phyloP scores from a whole-genome alignment of 2,888 invertebrate genomes.

The Apeira syringaria region DNA sequence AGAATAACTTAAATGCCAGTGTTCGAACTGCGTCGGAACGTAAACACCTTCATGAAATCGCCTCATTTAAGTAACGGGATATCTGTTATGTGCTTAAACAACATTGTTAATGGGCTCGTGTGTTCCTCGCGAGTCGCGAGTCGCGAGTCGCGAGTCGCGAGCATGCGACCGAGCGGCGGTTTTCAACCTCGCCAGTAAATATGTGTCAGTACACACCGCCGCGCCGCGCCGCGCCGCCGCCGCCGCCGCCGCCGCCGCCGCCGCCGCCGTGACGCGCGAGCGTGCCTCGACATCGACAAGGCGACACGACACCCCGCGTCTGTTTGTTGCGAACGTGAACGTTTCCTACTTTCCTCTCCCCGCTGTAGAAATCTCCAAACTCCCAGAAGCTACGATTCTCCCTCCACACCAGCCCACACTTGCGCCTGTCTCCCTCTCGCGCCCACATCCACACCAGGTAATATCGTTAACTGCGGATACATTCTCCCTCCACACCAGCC shows the following conservation, averaged over 20 bases:
- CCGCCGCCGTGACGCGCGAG: constrained; percentile 12
- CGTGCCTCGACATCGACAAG: constrained; percentile 19
- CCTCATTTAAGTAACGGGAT: constrained; percentile 10
- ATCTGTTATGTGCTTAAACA: constrained; percentile 10
- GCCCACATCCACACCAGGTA: constrained; percentile 28
- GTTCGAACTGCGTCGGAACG: not conserved
- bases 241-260: too few species aligned
- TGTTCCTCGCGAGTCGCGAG: constrained; percentile 1
- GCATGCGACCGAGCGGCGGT: constrained; percentile 3
- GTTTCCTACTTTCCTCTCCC: constrained; percentile 41
- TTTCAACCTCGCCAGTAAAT: constrained; percentile 6
- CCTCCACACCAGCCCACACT: constrained; percentile 24
- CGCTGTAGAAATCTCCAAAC: constrained; percentile 43
- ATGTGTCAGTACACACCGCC: not conserved
- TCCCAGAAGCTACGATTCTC: constrained; percentile 39
- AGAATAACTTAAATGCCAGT: too few species aligned
- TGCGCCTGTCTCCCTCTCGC: constrained; percentile 19
- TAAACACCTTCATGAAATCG: not conserved
- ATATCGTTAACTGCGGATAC: constrained; percentile 42
- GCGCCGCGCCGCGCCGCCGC: too few species aligned
- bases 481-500: too few species aligned
- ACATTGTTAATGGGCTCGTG: constrained; percentile 15
- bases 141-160: not conserved
- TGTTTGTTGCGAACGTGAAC: constrained; percentile 46
- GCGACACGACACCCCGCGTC: constrained; percentile 22